Base-by-base conservation (phyloP, 2,888 invertebrate species). In the Thelaira solivaga region DNA sequence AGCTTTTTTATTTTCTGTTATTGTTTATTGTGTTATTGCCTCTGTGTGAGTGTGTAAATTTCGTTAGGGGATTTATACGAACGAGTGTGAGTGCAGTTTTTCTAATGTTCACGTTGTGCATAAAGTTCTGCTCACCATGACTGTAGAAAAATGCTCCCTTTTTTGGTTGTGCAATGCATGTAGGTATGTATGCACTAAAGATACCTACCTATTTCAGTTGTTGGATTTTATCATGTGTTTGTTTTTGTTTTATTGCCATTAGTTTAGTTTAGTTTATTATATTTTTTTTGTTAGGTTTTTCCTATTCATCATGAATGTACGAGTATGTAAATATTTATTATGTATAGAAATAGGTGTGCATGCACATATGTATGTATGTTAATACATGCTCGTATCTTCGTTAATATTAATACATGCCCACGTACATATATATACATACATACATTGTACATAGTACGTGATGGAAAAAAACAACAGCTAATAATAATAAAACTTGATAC, bases 241-340 rank as follows among this genome's bases (percentile, higher is more conserved):
- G 22, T 45, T 67, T 39, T 55, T 13, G 13, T n/a, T 69, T 61
- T 43, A 24, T 51, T 71, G 69, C 22, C 51, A 16, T 61, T 34
- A 22, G 43, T n/a, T 39, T n/a, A n/a, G n/a, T n/a, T n/a, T n/a
- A n/a, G n/a, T n/a, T n/a, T n/a, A n/a, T n/a, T n/a, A n/a, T n/a
- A 10, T 39, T 2, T 49, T 73, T 78, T 78, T 78, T 59, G 53
- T 72, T 61, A 74, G 69, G 68, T 74, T 78, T 78, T 78, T 69
- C 78, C 76, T 73, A 69, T 72, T 67, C 72, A 47, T 71, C 57
- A 57, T 65, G n/a, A 24, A 59, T 16, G 24, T 39, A 55, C n/a
- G n/a, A n/a, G n/a, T n/a, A n/a, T n/a, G n/a, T n/a, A n/a, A n/a
- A n/a, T 73, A 69, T 72, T 67, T 77, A 47, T 71, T 49, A 57